Evolutionary conservation across 2,797 vertebrate species (phyloP).

Genomic region (Liasis olivaceus): DNA sequence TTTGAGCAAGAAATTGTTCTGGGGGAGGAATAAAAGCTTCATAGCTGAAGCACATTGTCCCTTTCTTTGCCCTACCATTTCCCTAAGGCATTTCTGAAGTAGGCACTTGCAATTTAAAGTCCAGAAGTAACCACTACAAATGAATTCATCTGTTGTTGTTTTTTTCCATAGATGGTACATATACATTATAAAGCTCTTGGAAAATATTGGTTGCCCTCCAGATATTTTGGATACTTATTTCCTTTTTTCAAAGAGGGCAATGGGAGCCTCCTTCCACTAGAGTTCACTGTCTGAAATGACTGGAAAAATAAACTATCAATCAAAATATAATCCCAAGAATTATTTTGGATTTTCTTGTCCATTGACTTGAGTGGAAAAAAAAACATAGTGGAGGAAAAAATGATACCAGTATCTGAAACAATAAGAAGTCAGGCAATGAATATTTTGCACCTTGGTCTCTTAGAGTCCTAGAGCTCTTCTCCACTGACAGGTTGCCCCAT

Average conservation of each 20-base stretch:
- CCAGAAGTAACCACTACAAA: neutral
- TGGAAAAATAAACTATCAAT: neutral
- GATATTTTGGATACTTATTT: neutral
- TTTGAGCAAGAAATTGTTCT: neutral
- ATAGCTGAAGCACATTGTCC: constrained; percentile 12
- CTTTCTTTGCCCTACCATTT: constrained; percentile 5
- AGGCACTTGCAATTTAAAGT: neutral
- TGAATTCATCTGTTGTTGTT: neutral
- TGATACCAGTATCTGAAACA: neutral
- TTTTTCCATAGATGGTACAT: neutral
- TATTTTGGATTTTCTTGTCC: neutral
- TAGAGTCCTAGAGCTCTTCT: neutral
- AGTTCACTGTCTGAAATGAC: neutral
- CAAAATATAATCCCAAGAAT: neutral
- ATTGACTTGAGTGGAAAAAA: neutral
- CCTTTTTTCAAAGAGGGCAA: neutral
- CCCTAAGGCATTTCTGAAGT: neutral
- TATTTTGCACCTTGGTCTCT: neutral
- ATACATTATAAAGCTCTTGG: neutral
- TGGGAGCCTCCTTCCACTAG: neutral
- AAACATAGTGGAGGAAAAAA: neutral
- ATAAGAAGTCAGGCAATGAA: neutral
- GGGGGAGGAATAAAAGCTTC: neutral
- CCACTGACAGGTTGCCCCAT: neutral
- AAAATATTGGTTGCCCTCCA: neutral